Evolutionary conservation across 1,140 invertebrate genomes (phyloP), one percentile per base, ranked within the genome.

Genomic region (Pachypsylla venusta): DNA sequence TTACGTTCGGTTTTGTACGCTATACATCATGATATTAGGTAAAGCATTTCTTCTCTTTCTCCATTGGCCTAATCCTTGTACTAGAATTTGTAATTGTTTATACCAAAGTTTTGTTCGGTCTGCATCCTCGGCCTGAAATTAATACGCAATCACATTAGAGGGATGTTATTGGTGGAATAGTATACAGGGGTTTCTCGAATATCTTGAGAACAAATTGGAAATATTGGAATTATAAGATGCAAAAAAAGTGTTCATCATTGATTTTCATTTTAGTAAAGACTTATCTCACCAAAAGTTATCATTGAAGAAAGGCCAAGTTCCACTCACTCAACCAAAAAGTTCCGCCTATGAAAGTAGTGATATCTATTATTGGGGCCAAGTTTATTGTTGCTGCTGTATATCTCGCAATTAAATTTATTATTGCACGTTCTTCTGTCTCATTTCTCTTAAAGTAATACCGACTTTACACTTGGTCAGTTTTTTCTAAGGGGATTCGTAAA

Each of bases 1-100:
- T 58, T 70, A 75, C 2, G 71, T 70, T 58, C 74, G 61, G 25
- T 72, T 63, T 39, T 70, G 75, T 82, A 87, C 87, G 25, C 87
- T 86, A 69, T 90, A 93, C 66, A 93, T 92, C 90, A 95, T 94
- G 61, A 96, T 95, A 71, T 96, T 95, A 27, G 91, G 89, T 60
- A 97, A 74, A 1, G 91, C 93, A 66, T 92, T 92, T 19, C 93
- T 77, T 66, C 93, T 75, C 71, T 85, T 85, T 60, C 92, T 78
- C 93, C 93, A 97, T 13, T 84, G 80, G 30, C 92, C 92, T 53
- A 94, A 82, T 40, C 89, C 87, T 70, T 91, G 87, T 12, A 88
- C 86, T 68, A 93, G 88, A 67, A 85, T 85, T 70, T 93, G 89
- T 14, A 97, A 73, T 63, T 90, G 85, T 24, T 84, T 80, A 71